Conservation (phyloP, 2,888 invertebrate species). For the Drosophila setosimentum region DNA sequence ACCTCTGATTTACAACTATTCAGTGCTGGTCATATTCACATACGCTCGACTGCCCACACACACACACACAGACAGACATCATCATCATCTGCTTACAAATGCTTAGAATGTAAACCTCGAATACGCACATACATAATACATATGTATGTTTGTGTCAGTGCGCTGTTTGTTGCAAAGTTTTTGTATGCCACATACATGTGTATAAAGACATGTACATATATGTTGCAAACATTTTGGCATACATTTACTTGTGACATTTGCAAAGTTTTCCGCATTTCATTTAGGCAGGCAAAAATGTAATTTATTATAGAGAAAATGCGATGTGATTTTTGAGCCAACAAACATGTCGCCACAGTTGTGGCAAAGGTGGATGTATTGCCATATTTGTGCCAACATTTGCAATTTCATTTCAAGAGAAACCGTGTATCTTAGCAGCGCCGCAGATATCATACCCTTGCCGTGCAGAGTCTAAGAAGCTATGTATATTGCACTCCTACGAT, state of each 20-base stretch:
- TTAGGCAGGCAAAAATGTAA: slow-evolving; percentile 66
- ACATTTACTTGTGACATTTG: slow-evolving; percentile 29
- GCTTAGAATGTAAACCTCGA: slow-evolving; percentile 20
- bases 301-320: slow-evolving; percentile 66
- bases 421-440: neutral
- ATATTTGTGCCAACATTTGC: neutral
- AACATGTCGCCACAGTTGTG: slow-evolving; percentile 19
- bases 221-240: slow-evolving; percentile 1
- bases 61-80: slow-evolving; percentile 2
- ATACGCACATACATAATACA: neutral
- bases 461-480: neutral
- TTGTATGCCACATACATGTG: slow-evolving; percentile 12
- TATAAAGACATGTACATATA: neutral
- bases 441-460: too few relatives aligned
- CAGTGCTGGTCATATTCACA: slow-evolving; percentile 27
- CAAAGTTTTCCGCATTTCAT: slow-evolving; percentile 68
- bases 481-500: neutral
- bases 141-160: slow-evolving; percentile 35
- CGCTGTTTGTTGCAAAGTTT: slow-evolving; percentile 31
- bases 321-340: slow-evolving; percentile 50
- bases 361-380: neutral
- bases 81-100: slow-evolving; percentile 19
- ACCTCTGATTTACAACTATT: slow-evolving; percentile 63
- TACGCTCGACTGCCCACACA: slow-evolving; percentile 17
- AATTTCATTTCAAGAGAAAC: too few relatives aligned